Conservation (phyloP, 1,140 invertebrate species). For the Pogonomyrmex barbatus region DNA sequence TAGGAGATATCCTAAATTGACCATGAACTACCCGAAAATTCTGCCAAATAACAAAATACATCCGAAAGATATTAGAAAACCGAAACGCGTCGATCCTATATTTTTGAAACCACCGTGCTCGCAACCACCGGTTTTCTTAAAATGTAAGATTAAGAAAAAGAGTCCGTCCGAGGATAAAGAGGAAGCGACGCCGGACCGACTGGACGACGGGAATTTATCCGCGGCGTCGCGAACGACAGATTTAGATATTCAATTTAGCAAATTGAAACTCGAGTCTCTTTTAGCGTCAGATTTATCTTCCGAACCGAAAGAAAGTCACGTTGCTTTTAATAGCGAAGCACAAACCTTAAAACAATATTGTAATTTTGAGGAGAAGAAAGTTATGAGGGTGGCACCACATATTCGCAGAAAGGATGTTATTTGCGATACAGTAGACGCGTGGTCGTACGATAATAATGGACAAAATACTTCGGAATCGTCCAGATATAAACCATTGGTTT, state of each 20-base stretch:
- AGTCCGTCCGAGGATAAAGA: conserved; percentile 35
- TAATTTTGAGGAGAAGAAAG: conserved; percentile 83
- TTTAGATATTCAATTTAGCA: conserved; percentile 84
- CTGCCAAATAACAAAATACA: conserved; percentile 43
- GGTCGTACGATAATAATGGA: conserved; percentile 77
- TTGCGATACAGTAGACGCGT: conserved; percentile 88
- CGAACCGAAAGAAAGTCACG: conserved; percentile 33
- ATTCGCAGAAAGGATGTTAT: conserved; percentile 87
- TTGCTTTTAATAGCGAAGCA: conserved; percentile 32
- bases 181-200: conserved; percentile 21
- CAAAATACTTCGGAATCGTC: conserved; percentile 48
- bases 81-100: conserved; percentile 70
- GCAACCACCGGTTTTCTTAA: conserved; percentile 79
- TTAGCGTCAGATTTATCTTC: conserved; percentile 69
- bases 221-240: conserved; percentile 77
- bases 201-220: conserved; percentile 26
- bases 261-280: conserved; percentile 74
- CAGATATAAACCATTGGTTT: conserved; percentile 89
- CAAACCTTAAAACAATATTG: conserved; percentile 82
- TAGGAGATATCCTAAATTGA: conserved; percentile 79
- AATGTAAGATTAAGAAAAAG: conserved; percentile 78
- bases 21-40: conserved; percentile 77
- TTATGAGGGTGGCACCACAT: conserved; percentile 83
- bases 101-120: conserved; percentile 77
- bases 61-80: conserved; percentile 64